Evolutionary conservation across 2,113 vertebrate genomes (phyloP).

Genomic region (Marmota flaviventris): DNA sequence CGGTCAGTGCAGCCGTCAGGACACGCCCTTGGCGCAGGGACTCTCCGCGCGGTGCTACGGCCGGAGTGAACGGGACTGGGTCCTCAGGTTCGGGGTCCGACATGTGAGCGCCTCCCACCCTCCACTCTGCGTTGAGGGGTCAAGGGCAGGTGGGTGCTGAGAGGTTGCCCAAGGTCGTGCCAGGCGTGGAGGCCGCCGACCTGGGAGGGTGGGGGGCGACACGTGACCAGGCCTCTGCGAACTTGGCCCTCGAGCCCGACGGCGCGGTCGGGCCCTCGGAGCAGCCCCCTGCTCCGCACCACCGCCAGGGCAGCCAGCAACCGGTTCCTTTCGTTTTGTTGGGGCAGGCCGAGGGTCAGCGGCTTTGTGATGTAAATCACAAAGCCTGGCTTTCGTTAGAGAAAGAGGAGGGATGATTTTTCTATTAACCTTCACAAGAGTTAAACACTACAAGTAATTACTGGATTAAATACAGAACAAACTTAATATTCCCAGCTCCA

Average conservation of each 20-base stretch:
- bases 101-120: background rate
- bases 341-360: background rate
- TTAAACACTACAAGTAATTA: background rate
- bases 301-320: background rate
- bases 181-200: background rate
- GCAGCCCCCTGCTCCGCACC: background rate
- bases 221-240: background rate
- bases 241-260: background rate
- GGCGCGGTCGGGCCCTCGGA: background rate
- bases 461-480: background rate
- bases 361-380: background rate
- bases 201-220: background rate
- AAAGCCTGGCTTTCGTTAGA: background rate
- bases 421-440: background rate
- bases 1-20: background rate
- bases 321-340: background rate
- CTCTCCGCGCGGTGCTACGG: background rate
- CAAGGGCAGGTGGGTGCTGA: background rate
- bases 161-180: background rate
- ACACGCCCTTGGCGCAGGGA: constrained; percentile 73
- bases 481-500: background rate
- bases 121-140: background rate
- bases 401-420: background rate
- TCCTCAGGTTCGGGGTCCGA: background rate
- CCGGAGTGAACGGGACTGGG: rapidly evolving